Base-by-base conservation (phyloP, 2,113 vertebrate genomes). In the Tauraco erythrolophus region DNA sequence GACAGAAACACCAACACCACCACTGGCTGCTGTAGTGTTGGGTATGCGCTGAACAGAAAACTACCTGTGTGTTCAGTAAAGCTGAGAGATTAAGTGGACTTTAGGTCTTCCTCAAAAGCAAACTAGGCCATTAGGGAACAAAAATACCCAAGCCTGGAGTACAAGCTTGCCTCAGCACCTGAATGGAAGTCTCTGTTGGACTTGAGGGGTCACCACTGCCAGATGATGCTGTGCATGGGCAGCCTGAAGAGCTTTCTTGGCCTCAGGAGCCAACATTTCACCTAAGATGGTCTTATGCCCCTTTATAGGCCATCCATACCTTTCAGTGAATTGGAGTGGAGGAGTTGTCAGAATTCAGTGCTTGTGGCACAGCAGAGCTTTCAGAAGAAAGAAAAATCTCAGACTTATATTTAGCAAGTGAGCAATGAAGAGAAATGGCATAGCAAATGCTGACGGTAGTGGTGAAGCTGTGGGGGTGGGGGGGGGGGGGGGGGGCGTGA, bases 341-440 rank as follows among this genome's bases (percentile, higher is more conserved):
- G 16, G 72, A 82, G 46, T 1, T 92, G 62, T 92, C 65, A 90
- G 70, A 82, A 83, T 79, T 86, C 82, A 72, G 66, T n/a, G 37
- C 51, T 91, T 53, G 57, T 76, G 14, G 85, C 79, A 89, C 54
- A 86, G 93, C 37, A 89, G 45, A 86, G 58, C 77, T 96, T 65
- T 80, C 75, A 90, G 74, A 69, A 94, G 48, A 84, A 92, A 87
- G 35, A 91, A 94, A 85, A 88, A 87, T n/a, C 92, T 88, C 81
- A 92, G 58, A 54, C 43, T 91, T 96, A 96, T 95, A 95, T 96
- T 94, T 96, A 97, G 94, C 53, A 82, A 96, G 65, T 92, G 84
- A 96, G 96, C 94, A 96, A 91, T 87, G 74, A 96, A 92, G 77
- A 46, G 8, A 95, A 96, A 93, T 95, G 89, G 93, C 95, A 95